Evolutionary conservation across 2,113 vertebrate species (phyloP), one percentile per base, ranked within the genome.

Genomic region (Oenanthe melanoleuca): DNA sequence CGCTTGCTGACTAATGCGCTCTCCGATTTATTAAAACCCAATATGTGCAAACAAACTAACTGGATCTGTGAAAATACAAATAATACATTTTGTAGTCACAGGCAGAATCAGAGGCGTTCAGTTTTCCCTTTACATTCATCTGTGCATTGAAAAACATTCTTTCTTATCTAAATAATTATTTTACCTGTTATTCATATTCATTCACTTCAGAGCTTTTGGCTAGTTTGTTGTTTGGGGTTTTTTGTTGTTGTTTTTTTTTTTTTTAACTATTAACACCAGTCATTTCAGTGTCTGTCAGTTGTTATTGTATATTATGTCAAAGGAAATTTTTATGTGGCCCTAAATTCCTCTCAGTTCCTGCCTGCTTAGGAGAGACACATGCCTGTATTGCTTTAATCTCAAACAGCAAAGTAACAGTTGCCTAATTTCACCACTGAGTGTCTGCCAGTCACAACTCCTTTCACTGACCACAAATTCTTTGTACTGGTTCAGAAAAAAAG

Each of bases 31-130:
- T 89, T 94, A 87, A 65, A 73, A 86, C 42, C 78, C 42, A 79
- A 23, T 82, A 95, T 80, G 60, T 80, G 64, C 57, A 89, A 96
- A 95, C 83, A 96, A 95, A 72, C 74, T n/a, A 74, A 59, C 55
- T 59, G 34, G 40, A 64, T 77, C 73, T 75, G 38, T 89, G 77
- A 85, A 92, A 92, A 91, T 92, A 94, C 37, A 87, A 87, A 89
- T 65, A 83, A 85, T 20, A 59, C 16, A 50, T 72, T 93, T 72
- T 45, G 37, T 23, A 83, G 66, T 93, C 61, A 60, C 37, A 53
- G 80, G 42, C 0, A 1, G 67, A 92, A 22, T 74, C 47, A 33
- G 23, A 93, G 23, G 53, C 4, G 0, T 75, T 86, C 37, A 9
- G 40, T 59, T 80, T 75, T 69, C 38, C 50, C 17, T 85, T 19